Evolutionary conservation across 2,113 vertebrate species (phyloP).

Genomic region (Brachyhypopomus gauderio): DNA sequence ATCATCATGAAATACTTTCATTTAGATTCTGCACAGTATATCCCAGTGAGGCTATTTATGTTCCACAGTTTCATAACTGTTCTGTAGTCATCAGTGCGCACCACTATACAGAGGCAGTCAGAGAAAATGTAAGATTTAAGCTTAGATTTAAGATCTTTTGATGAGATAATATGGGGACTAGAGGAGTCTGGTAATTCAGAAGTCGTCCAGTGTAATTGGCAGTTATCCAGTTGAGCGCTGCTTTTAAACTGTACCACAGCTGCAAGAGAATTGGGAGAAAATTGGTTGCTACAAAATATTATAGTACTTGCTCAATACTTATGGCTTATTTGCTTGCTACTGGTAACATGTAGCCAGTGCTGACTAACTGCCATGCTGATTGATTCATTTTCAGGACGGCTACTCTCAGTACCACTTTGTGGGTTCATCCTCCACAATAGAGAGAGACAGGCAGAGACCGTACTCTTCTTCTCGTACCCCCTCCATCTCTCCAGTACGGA

Average conservation of each 20-base stretch:
- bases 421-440: constrained; percentile 96
- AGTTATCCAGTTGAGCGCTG: background rate
- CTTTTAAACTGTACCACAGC: background rate
- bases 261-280: background rate
- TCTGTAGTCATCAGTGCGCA: too few species aligned
- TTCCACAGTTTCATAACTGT: too few species aligned
- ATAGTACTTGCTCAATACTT: background rate
- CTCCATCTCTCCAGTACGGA: constrained; percentile 95
- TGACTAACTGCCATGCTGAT: background rate
- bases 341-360: background rate
- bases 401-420: constrained; percentile 98
- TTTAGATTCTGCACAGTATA: too few species aligned
- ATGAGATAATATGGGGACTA: too few species aligned
- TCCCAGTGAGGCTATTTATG: too few species aligned
- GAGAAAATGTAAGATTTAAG: too few species aligned
- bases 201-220: background rate
- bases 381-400: constrained; percentile 81
- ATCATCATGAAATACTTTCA: too few species aligned
- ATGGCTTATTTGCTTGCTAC: background rate
- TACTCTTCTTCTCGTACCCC: constrained; percentile 98
- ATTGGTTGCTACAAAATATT: background rate
- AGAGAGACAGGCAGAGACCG: constrained; percentile 93
- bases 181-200: too few species aligned
- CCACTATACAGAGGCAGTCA: too few species aligned
- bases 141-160: too few species aligned